Evolutionary conservation across 1,140 invertebrate genomes (phyloP).

Genomic region (Whitmania pigra): DNA sequence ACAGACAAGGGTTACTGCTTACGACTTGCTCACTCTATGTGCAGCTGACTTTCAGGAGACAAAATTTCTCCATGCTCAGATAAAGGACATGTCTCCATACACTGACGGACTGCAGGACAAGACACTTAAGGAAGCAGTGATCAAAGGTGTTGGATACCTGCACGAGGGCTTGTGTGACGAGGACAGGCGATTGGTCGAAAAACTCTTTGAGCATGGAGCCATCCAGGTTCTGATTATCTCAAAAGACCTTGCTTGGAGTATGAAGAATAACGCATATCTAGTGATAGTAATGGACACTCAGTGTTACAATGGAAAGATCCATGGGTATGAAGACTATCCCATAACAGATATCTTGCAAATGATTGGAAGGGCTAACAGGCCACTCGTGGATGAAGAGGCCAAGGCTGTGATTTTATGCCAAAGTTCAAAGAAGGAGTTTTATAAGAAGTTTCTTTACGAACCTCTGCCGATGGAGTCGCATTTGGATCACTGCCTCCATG

Average conservation of each 20-base stretch:
- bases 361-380: conserved; percentile 66
- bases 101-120: conserved; percentile 74
- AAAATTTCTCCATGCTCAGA: conserved; percentile 62
- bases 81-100: conserved; percentile 75
- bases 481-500: conserved; percentile 88
- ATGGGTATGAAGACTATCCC: conserved; percentile 83
- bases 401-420: conserved; percentile 95
- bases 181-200: conserved; percentile 78
- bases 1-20: conserved; percentile 80
- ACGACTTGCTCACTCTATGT: conserved; percentile 83
- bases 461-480: conserved; percentile 92
- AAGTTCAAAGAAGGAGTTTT: conserved; percentile 93
- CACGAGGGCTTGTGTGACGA: conserved; percentile 77
- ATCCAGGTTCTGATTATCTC: conserved; percentile 84
- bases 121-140: conserved; percentile 40
- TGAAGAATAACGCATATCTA: conserved; percentile 74
- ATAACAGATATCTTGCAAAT: conserved; percentile 94
- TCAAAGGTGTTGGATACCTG: conserved; percentile 88
- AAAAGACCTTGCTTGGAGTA: conserved; percentile 76
- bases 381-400: conserved; percentile 71
- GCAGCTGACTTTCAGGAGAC: conserved; percentile 71
- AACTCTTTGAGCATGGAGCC: conserved; percentile 80
- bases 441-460: conserved; percentile 95
- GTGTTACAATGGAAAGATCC: conserved; percentile 79
- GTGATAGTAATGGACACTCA: conserved; percentile 97